Conservation (phyloP, 2,888 invertebrate species). For the Blastobasis adustella region DNA sequence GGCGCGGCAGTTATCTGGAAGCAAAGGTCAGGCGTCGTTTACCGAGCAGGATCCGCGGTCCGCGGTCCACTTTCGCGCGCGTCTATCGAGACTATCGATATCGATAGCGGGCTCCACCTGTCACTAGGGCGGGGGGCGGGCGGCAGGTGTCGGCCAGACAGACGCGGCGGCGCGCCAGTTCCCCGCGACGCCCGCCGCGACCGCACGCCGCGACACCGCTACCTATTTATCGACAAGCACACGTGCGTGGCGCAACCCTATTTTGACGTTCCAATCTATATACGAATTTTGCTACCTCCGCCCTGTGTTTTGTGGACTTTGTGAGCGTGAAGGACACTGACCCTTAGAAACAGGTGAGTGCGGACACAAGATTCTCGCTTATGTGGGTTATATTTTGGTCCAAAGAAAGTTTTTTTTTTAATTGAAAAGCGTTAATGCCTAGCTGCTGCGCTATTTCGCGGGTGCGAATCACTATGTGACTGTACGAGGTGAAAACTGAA, state of each 20-base stretch:
- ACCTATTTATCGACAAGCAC: conserved; percentile 29
- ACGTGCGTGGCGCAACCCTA: conserved; percentile 68
- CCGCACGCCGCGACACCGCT: conserved; percentile 49
- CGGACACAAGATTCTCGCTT: conserved; percentile 10
- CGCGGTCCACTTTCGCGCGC: not conserved
- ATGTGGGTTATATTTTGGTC: conserved; percentile 50
- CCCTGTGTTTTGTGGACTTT: conserved; percentile 53
- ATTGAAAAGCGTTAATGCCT: no score
- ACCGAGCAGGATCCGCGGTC: no score
- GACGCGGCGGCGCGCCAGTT: conserved; percentile 72
- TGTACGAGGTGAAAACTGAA: no score
- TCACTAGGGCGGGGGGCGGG: conserved; percentile 61
- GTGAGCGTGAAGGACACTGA: conserved; percentile 11
- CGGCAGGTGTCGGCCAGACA: conserved; percentile 56
- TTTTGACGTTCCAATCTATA: conserved; percentile 48
- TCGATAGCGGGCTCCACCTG: conserved; percentile 39
- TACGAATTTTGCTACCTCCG: conserved; percentile 20
- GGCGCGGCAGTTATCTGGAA: no score
- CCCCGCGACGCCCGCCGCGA: conserved; percentile 54
- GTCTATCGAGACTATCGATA: conserved; percentile 39
- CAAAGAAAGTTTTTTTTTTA: conserved; percentile 21
- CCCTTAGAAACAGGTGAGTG: not conserved
- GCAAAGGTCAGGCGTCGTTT: no score
- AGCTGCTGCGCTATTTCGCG: conserved; percentile 19
- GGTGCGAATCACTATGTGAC: no score